Conservation (phyloP, 2,797 vertebrate genomes). For the Halcyon smyrnensis region DNA sequence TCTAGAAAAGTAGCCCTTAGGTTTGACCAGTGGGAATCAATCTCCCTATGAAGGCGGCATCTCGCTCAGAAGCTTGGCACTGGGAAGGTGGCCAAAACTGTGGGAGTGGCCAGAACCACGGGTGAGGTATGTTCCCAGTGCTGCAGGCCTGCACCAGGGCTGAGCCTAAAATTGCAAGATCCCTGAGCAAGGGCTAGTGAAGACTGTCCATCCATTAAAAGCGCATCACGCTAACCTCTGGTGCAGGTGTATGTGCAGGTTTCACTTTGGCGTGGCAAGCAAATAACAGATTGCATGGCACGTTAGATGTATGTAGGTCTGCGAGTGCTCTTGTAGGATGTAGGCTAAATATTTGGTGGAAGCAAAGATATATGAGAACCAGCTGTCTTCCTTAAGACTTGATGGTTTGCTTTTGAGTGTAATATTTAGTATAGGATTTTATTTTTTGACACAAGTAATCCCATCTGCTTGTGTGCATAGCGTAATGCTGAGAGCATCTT, state of each 20-base stretch:
- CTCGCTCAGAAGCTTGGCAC: background rate
- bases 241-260: background rate
- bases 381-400: background rate
- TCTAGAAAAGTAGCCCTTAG: background rate
- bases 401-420: constrained; percentile 2
- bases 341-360: background rate
- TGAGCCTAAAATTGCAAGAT: background rate
- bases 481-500: background rate
- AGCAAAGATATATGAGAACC: background rate
- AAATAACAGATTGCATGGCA: background rate
- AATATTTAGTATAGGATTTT: background rate
- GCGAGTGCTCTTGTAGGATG: background rate
- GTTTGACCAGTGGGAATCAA: background rate
- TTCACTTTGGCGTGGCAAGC: background rate
- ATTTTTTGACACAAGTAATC: background rate
- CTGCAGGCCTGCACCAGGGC: background rate
- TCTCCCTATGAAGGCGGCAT: background rate
- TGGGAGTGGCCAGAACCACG: background rate
- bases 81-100: background rate
- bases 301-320: background rate
- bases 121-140: constrained; percentile 46
- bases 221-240: background rate
- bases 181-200: background rate
- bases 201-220: background rate
- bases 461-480: background rate